Evolutionary conservation across 2,113 vertebrate genomes (phyloP).

Genomic region (Garra rufa): DNA sequence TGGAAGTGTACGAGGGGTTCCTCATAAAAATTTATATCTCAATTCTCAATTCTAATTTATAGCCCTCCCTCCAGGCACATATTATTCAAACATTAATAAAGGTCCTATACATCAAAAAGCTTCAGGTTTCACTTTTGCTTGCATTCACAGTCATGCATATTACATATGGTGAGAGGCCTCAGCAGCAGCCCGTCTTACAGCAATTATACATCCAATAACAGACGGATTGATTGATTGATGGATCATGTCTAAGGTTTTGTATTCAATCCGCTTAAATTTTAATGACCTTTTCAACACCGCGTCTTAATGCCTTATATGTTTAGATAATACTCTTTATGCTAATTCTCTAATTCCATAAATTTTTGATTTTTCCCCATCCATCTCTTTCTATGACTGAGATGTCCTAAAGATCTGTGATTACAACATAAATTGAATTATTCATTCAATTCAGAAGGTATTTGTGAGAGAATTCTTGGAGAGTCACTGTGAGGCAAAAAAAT

Average conservation of each 20-base stretch:
- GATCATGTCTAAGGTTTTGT: conserved; percentile 79
- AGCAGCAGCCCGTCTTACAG: conserved; percentile 84
- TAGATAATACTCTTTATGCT: conserved; percentile 95
- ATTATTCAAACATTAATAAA: conserved; percentile 99
- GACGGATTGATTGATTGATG: conserved; percentile 86
- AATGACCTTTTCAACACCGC: conserved; percentile 85
- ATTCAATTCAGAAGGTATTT: conserved; percentile 59
- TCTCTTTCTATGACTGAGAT: conserved; percentile 78
- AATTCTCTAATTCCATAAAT: conserved; percentile 95
- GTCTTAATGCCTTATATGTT: conserved; percentile 86
- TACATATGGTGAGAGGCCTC: conserved; percentile 77
- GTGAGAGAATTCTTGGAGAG: conserved; percentile 25
- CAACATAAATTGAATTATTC: conserved; percentile 80
- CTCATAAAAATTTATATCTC: conserved; percentile 98
- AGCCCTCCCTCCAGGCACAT: conserved; percentile 91
- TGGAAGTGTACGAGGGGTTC: conserved; percentile 92
- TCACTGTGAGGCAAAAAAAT: background rate
- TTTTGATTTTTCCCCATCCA: conserved; percentile 95
- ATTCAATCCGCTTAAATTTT: conserved; percentile 86
- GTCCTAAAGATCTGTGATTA: conserved; percentile 79
- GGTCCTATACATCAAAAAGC: conserved; percentile 91
- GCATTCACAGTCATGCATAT: conserved; percentile 87
- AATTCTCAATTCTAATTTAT: conserved; percentile 95
- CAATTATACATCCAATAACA: conserved; percentile 91
- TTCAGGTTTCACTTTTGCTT: conserved; percentile 85